phyloP scores from a whole-genome alignment of 1,140 invertebrate species.

The Caenorhabditis tropicalis region DNA sequence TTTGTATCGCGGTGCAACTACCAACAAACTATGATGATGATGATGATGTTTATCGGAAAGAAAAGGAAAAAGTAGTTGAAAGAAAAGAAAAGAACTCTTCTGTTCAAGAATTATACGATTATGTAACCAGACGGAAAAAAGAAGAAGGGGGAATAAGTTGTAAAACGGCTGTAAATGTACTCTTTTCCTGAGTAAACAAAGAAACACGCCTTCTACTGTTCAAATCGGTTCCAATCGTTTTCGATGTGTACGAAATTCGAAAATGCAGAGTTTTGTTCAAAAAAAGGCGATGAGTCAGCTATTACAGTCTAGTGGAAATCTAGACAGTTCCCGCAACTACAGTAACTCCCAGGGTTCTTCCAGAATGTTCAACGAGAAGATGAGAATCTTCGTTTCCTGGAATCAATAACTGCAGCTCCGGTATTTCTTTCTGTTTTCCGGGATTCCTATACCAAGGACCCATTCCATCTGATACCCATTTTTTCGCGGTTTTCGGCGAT shows the following conservation, averaged over 20 bases:
- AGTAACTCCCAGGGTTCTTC: too few species aligned
- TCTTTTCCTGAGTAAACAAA: not conserved
- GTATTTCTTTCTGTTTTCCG: not conserved
- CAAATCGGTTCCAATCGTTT: not conserved
- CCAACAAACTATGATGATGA: too few species aligned
- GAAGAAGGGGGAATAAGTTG: not conserved
- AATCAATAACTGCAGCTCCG: too few species aligned
- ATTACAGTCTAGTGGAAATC: too few species aligned
- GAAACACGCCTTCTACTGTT: conserved; percentile 1
- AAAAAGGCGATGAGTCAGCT: too few species aligned
- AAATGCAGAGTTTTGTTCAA: too few species aligned
- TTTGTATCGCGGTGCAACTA: not conserved
- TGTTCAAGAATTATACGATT: not conserved
- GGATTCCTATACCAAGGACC: not conserved
- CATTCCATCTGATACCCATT: too few species aligned
- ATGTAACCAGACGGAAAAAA: not conserved
- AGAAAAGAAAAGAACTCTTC: not conserved
- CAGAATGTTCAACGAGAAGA: too few species aligned
- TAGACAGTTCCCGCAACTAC: too few species aligned
- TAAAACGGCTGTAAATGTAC: not conserved
- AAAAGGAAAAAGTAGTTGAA: not conserved
- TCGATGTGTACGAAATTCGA: not conserved
- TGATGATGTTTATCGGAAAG: not conserved
- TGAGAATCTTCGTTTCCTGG: too few species aligned
- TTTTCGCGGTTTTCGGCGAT: conserved; percentile 34